Evolutionary conservation across 2,888 invertebrate genomes (phyloP), one percentile per base, ranked within the genome.

Genomic region (Spodoptera littoralis): DNA sequence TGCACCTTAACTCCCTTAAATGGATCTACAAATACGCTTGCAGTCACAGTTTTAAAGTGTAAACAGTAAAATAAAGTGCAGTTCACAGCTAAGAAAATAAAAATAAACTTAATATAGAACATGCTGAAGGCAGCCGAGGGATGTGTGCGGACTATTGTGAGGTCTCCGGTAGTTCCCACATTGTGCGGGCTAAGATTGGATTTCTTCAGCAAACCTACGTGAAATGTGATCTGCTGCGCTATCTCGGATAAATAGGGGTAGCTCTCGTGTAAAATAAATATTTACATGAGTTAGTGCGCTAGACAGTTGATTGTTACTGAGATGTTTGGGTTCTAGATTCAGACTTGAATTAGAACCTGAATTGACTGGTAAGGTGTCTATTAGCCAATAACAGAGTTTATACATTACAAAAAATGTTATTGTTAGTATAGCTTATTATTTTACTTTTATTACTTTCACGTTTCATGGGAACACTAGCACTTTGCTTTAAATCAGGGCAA

Each of bases 181-280:
- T 81, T 85, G 84, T 82, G 81, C 62, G 68, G 58, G 65, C 62
- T 68, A 76, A 83, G 85, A 89, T 89, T 89, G 85, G 86, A 87
- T 89, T 88, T 87, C 84, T 84, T 81, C 78, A 77, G 79, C 80
- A 78, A 81, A 83, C 82, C 80, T 78, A 52, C 72, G 79, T 70
- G 80, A 77, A 80, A 83, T 81, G 83, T 77, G 84, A 83, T 85
- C 84, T 80, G 58, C 42, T 42, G 77, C 76, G 83, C 74, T 77
- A 76, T 83, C 76, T 76, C 64, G 53, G 65, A 73, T 76, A 80
- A 76, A 80, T 83, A 75, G 56, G 60, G 70, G 60, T 68, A 70
- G 70, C 67, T 68, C 65, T 73, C 51, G 64, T 68, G 65, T 78
- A 56, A 76, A 73, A 70, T 77, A 79, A 71, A 76, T 77, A 77